Evolutionary conservation across 2,888 invertebrate species (phyloP).

Genomic region (Chrysomela aeneicollis): DNA sequence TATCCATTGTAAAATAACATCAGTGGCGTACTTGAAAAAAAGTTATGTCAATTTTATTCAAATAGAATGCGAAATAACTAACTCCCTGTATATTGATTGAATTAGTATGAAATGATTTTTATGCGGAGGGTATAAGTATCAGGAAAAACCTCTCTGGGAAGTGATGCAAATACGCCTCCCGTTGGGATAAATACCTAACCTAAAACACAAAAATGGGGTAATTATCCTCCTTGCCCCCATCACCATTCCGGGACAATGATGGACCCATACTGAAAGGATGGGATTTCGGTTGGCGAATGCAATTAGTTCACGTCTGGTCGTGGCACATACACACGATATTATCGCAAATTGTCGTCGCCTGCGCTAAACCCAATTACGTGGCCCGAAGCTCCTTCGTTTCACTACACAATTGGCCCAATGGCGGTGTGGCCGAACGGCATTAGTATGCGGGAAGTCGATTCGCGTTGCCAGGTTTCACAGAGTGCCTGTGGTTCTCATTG

Average conservation of each 20-base stretch:
- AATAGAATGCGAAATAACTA: too few relatives aligned
- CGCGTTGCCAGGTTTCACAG: background rate
- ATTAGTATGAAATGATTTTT: too few relatives aligned
- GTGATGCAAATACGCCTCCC: too few relatives aligned
- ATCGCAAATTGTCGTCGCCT: conserved; percentile 3
- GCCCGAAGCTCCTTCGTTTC: background rate
- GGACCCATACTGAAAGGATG: background rate
- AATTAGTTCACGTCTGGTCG: background rate
- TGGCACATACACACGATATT: background rate
- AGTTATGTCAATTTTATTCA: too few relatives aligned
- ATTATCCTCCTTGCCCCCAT: background rate
- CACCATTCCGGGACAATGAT: background rate
- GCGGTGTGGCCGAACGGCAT: background rate
- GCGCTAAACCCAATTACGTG: conserved; percentile 2
- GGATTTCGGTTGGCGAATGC: background rate
- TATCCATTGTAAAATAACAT: too few relatives aligned
- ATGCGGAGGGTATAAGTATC: too few relatives aligned
- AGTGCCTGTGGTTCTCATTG: background rate
- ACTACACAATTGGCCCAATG: background rate
- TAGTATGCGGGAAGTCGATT: background rate
- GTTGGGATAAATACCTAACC: too few relatives aligned
- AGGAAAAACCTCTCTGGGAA: too few relatives aligned
- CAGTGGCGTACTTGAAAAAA: too few relatives aligned
- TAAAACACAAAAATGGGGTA: background rate
- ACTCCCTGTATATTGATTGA: too few relatives aligned